Conservation (phyloP, 2,888 invertebrate species). For the Tridacna crocea region DNA sequence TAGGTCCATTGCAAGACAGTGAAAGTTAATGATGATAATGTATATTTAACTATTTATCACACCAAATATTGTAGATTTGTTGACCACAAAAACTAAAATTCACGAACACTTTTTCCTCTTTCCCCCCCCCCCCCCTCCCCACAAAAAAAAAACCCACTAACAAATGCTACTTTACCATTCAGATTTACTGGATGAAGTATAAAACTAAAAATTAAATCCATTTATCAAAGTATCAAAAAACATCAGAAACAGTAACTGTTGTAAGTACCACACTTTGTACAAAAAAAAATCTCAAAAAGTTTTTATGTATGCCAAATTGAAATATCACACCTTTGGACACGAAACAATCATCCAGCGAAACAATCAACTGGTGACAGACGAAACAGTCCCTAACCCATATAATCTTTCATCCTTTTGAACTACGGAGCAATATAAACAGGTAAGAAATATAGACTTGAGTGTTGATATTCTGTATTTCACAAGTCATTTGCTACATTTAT, state of each 20-base stretch:
- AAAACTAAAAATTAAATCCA: no score
- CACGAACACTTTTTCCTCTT: no score
- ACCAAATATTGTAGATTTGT: no score
- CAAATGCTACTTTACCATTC: no score
- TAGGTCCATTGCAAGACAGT: no score
- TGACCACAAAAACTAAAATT: no score
- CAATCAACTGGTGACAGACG: neutral
- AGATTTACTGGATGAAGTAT: no score
- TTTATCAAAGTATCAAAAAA: neutral
- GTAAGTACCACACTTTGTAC: neutral
- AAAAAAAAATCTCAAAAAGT: neutral
- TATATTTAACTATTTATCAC: no score
- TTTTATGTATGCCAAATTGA: no score
- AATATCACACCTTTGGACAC: neutral
- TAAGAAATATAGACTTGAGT: conserved; percentile 1
- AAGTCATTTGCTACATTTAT: conserved; percentile 16
- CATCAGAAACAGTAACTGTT: neutral
- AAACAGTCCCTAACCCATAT: conserved; percentile 24
- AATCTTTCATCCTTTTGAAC: conserved; percentile 10
- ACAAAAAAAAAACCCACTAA: no score
- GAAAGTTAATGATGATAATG: no score
- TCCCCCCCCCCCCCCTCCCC: no score
- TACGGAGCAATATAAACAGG: neutral
- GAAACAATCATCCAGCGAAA: neutral
- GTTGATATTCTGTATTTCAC: conserved; percentile 24